These are phyloP conservation scores for Psammodynastes pulverulentus DNA, from an alignment of 2,113 vertebrate species.

Conservation along the genomic window DNA sequence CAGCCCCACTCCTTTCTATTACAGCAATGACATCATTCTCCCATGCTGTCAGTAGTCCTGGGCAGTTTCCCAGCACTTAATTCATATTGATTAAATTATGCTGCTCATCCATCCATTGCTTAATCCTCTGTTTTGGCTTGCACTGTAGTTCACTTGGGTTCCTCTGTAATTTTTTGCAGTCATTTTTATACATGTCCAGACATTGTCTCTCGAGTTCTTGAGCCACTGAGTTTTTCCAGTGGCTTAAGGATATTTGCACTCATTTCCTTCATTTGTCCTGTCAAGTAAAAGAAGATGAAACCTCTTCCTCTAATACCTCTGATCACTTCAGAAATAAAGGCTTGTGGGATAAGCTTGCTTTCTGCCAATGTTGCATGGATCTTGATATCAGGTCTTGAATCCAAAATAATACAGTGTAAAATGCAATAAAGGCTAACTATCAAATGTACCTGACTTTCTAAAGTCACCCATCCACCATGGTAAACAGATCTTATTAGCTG, in stretches of 20 bases:
- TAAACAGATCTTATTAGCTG: not conserved
- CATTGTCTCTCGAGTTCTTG: conserved; percentile 37
- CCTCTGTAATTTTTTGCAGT: not conserved
- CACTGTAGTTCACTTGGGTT: not conserved
- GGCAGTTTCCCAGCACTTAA: conserved; percentile 10
- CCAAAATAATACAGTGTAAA: not conserved
- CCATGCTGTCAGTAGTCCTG: not conserved
- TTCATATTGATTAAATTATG: not conserved
- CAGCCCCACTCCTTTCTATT: not conserved
- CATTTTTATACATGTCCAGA: conserved; percentile 34
- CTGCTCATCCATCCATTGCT: not conserved
- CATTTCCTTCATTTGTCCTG: conserved; percentile 35
- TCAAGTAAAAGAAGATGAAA: not conserved
- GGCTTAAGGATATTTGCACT: conserved; percentile 47
- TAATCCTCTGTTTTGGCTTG: conserved; percentile 46
- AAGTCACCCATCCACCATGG: not conserved
- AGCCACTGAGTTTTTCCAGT: conserved; percentile 31
- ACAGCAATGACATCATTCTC: conserved; percentile 14
- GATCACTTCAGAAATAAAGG: not conserved
- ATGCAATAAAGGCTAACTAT: not conserved
- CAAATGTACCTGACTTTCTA: not conserved
- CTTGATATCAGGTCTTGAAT: not conserved
- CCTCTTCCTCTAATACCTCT: not conserved
- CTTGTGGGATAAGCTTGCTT: not conserved
- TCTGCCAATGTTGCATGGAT: not conserved